Conservation (phyloP, 1,140 invertebrate genomes). For the Centruroides vittatus region DNA sequence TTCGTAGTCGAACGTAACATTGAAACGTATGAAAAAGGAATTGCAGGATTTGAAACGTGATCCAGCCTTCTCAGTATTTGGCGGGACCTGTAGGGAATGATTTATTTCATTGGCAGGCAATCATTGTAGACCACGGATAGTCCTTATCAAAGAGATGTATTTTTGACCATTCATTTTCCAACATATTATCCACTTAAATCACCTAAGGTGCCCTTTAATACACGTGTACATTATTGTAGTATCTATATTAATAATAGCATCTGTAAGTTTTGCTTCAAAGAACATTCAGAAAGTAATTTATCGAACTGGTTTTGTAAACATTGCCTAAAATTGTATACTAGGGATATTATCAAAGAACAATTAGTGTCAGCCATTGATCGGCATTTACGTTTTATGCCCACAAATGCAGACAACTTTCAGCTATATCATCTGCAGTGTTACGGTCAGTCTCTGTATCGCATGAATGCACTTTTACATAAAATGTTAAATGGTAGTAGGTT, state of each 20-base stretch:
- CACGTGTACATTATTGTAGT: conserved; percentile 99
- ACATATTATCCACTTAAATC: conserved; percentile 99
- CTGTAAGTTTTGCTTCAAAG: too few relatives aligned
- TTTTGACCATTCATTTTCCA: conserved; percentile 98
- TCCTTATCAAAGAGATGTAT: conserved; percentile 97
- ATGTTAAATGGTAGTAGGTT: too few relatives aligned
- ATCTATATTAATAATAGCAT: conserved; percentile 85
- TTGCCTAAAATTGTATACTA: too few relatives aligned
- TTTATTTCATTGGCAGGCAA: conserved; percentile 96
- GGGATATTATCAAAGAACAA: too few relatives aligned
- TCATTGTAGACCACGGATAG: conserved; percentile 98
- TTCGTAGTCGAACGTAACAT: conserved; percentile 46
- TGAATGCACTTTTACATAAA: too few relatives aligned
- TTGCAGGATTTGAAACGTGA: conserved; percentile 96
- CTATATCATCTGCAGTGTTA: too few relatives aligned
- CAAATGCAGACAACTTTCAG: too few relatives aligned
- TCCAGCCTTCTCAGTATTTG: conserved; percentile 95
- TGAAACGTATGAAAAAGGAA: conserved; percentile 96
- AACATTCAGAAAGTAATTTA: too few relatives aligned
- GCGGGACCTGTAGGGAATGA: conserved; percentile 96
- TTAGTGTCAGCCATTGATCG: too few relatives aligned
- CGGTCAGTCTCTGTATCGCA: too few relatives aligned
- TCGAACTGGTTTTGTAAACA: too few relatives aligned
- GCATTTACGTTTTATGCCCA: too few relatives aligned
- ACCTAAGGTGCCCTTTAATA: conserved; percentile 89